Conservation (phyloP, 2,888 invertebrate species). For the Mycalesis mineus region DNA sequence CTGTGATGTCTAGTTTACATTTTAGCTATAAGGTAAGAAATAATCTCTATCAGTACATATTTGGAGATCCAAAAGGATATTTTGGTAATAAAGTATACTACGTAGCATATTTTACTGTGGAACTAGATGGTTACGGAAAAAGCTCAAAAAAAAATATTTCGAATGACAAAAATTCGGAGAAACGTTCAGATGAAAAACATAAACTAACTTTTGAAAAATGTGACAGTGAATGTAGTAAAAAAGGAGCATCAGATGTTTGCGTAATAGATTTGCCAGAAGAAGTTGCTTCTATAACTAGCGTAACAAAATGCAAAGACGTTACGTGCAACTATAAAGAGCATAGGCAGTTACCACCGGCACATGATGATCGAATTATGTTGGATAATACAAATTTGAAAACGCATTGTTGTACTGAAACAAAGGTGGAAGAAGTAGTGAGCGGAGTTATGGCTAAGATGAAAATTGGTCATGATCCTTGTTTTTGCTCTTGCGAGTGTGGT, state of each 20-base stretch:
- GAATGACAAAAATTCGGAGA: slow-evolving; percentile 32
- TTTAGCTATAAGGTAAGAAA: slow-evolving; percentile 34
- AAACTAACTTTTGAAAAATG: slow-evolving; percentile 33
- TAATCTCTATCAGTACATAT: slow-evolving; percentile 53
- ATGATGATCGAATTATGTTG: slow-evolving; percentile 47
- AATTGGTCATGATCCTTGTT: slow-evolving; percentile 51
- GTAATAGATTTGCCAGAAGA: slow-evolving; percentile 45
- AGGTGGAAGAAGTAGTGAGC: slow-evolving; percentile 49
- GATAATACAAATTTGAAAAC: slow-evolving; percentile 40
- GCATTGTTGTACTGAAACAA: slow-evolving; percentile 45
- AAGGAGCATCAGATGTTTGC: slow-evolving; percentile 35
- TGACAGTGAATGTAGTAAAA: slow-evolving; percentile 33
- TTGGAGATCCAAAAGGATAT: slow-evolving; percentile 39
- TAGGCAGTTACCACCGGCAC: slow-evolving; percentile 38
- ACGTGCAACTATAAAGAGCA: slow-evolving; percentile 42
- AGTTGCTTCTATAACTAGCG: slow-evolving; percentile 35
- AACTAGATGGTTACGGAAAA: slow-evolving; percentile 36
- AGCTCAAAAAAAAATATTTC: slow-evolving; percentile 26
- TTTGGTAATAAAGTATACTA: slow-evolving; percentile 50
- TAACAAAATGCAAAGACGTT: slow-evolving; percentile 49
- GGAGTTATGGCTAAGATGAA: slow-evolving; percentile 48
- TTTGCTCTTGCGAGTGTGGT: slow-evolving; percentile 60
- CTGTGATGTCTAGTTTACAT: slow-evolving; percentile 45
- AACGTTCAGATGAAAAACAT: slow-evolving; percentile 19
- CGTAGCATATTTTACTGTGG: slow-evolving; percentile 59